Conservation (phyloP, 2,888 invertebrate genomes). For the Strigamia crassipes region DNA sequence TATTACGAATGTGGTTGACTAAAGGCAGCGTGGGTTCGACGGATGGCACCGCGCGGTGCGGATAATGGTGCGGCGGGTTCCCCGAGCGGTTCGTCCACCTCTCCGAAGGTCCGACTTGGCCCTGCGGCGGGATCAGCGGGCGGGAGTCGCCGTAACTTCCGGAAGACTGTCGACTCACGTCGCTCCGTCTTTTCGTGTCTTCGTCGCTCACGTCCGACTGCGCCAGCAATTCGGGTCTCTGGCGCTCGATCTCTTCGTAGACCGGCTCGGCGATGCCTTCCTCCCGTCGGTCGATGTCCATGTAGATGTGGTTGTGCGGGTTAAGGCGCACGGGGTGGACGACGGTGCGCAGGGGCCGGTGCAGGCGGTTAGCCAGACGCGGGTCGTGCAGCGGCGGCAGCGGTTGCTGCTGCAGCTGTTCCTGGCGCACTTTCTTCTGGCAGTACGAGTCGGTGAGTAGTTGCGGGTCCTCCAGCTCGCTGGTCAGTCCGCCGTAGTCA, state of each 20-base stretch:
- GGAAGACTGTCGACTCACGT: conserved; percentile 71
- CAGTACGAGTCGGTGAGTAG: conserved; percentile 34
- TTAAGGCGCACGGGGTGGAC: conserved; percentile 61
- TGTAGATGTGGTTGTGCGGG: conserved; percentile 76
- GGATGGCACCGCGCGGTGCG: conserved; percentile 57
- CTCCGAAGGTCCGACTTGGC: conserved; percentile 34
- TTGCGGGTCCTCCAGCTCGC: conserved; percentile 50
- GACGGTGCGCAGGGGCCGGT: conserved; percentile 48
- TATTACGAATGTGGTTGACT: conserved; percentile 56
- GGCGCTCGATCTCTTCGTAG: conserved; percentile 78
- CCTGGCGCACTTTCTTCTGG: conserved; percentile 4
- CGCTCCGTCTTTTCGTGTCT: conserved; percentile 73
- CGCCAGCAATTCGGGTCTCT: conserved; percentile 66
- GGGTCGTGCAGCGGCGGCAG: conserved; percentile 43
- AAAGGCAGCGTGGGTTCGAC: conserved; percentile 54
- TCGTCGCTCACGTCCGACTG: conserved; percentile 80
- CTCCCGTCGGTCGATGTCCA: conserved; percentile 72
- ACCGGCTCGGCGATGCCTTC: conserved; percentile 65
- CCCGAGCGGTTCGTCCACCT: conserved; percentile 45
- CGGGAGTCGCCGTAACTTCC: conserved; percentile 80
- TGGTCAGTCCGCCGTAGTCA: conserved; percentile 49
- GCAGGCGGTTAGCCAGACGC: conserved; percentile 49
- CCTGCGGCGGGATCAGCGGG: conserved; percentile 68
- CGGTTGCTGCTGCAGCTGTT: conserved; percentile 48
- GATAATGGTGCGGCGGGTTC: conserved; percentile 52